Evolutionary conservation across 1,140 invertebrate species (phyloP), one percentile per base, ranked within the genome.

Genomic region (Bombyx mandarina): DNA sequence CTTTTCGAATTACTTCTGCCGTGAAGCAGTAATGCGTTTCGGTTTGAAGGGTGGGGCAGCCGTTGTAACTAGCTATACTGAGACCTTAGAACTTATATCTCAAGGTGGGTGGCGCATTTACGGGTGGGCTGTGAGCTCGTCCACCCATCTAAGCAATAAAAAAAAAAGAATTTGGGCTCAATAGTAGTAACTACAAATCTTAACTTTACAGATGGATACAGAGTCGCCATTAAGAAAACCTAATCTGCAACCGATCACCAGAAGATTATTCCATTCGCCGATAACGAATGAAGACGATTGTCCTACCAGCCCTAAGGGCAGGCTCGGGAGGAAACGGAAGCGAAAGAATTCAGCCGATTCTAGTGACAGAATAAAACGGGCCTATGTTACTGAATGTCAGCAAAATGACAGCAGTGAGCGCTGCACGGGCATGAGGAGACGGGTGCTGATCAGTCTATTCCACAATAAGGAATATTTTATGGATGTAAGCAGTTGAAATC

Each of bases 251-350:
- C 72, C 69, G 43, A 65, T 81, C n/a, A 75, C 61, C 12, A 82
- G 78, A 50, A 80, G 78, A 47, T 61, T 81, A 3, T 83, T 83
- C 57, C 77, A 81, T 58, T 83, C 80, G 6, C 79, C 79, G 5
- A 61, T 71, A n/a, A 18, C 44, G 12, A 22, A 43, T 45, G 43
- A 54, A 5, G 26, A 56, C 3, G 56, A 66, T 48, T 63, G 61
- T 26, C 62, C 59, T 42, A 62, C 53, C 8, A 47, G 47, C 12
- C 66, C 71, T 26, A 56, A 57, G 0, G 54, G 26, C 22, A 67
- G 66, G 56, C 69, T 69, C 7, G 54, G 63, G 3, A 69, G 66
- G 57, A 79, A 77, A 60, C 72, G 75, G 51, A 81, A 73, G 54
- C 69, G 35, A 71, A 44, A 65, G 49, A 2, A 66, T 75, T 4